phyloP scores from a whole-genome alignment of 1,140 invertebrate genomes.

The Brachionus paranguensis region DNA sequence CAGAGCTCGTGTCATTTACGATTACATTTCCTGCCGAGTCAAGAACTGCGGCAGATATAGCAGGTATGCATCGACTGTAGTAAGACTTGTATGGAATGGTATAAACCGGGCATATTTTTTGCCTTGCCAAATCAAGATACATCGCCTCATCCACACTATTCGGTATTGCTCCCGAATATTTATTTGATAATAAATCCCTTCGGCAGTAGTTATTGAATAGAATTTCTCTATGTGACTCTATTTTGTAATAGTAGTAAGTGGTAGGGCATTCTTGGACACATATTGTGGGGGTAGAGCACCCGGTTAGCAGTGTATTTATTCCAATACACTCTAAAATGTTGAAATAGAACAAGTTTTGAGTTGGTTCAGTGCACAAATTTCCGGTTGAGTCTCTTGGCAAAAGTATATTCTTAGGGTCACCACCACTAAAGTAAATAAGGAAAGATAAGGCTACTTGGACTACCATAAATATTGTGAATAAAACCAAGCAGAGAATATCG shows the following conservation, averaged over 20 bases:
- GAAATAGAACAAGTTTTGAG: slow-evolving; percentile 9
- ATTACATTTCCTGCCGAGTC: not conserved
- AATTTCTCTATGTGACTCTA: not conserved
- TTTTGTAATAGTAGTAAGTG: slow-evolving; percentile 1
- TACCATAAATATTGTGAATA: not conserved
- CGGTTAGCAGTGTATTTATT: not conserved
- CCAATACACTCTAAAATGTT: slow-evolving; percentile 31
- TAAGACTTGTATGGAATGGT: not conserved
- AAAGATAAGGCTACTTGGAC: not conserved
- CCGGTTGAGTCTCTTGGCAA: slow-evolving; percentile 4
- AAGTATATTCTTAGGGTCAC: not conserved
- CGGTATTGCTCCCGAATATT: not conserved
- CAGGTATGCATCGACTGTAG: slow-evolving; percentile 28
- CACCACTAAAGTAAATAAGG: slow-evolving; percentile 19
- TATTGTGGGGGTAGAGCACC: not conserved
- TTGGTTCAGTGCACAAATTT: not conserved
- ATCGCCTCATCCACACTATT: not conserved
- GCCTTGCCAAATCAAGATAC: not conserved
- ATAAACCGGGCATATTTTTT: slow-evolving; percentile 31
- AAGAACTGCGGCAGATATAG: not conserved
- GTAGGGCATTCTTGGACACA: slow-evolving; percentile 23
- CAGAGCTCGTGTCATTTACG: not conserved
- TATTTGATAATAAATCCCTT: not conserved
- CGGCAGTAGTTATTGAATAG: not conserved
- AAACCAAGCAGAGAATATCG: not conserved